phyloP scores from a whole-genome alignment of 2,797 vertebrate genomes.

The Sebastes kiyomatsui region DNA sequence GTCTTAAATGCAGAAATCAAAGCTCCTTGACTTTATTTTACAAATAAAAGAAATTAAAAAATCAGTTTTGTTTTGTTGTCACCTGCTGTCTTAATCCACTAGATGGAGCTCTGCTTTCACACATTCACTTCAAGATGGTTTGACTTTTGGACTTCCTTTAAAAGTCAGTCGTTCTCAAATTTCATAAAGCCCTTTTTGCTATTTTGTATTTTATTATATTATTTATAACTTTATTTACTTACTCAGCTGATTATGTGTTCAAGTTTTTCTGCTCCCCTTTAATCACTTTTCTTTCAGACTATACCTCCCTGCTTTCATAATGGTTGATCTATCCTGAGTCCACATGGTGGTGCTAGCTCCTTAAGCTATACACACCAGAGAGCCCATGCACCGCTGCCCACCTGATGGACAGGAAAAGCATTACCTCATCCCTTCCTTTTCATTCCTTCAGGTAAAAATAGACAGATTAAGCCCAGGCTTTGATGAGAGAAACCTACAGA shows the following conservation, averaged over 20 bases:
- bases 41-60: background rate
- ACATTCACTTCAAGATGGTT: background rate
- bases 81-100: conserved; percentile 32
- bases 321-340: conserved; percentile 4
- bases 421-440: conserved; percentile 80
- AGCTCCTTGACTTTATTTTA: conserved; percentile 6
- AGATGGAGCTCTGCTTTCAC: conserved; percentile 56
- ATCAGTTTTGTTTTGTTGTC: background rate
- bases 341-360: conserved; percentile 75
- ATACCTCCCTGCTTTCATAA: background rate
- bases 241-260: background rate
- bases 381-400: conserved; percentile 69
- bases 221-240: background rate
- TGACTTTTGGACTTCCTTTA: background rate
- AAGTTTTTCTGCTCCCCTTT: background rate
- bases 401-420: conserved; percentile 81
- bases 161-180: background rate
- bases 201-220: background rate
- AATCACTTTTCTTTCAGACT: background rate
- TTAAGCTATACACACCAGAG: conserved; percentile 10
- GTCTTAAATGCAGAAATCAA: conserved; percentile 2
- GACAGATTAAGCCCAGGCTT: conserved; percentile 80
- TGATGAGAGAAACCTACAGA: conserved; percentile 79
- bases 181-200: background rate
- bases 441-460: conserved; percentile 84